Evolutionary conservation across 2,113 vertebrate species (phyloP), one percentile per base, ranked within the genome.

Genomic region (Otocyon megalotis): DNA sequence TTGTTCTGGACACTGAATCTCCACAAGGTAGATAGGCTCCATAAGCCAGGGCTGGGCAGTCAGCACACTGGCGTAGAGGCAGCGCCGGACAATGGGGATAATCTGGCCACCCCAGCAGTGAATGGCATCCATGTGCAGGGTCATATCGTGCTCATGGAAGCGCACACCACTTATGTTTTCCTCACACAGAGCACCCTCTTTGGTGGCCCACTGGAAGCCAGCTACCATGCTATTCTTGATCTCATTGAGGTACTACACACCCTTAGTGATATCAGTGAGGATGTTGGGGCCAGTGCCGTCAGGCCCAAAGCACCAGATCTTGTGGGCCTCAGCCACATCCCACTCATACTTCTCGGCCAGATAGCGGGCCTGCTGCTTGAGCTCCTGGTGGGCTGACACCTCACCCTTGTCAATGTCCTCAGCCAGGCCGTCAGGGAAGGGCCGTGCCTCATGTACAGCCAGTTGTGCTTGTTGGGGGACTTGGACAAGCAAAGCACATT

Each of bases 191-290:
- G 99, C 99, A 0, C 99, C 99, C 99, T 99, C 99, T 97, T 99
- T 99, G 0, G 99, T 99, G 1, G 99, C 99, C 99, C 99, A 99
- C 99, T 99, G 99, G 98, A 99, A 99, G 12, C 99, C 99, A 0
- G 99, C 99, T 92, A 99, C 99, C 96, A 99, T 99, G 0, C 99
- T 99, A 97, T 99, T 99, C 99, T 99, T 99, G 98, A 99, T 99
- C 98, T 99, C 99, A 0, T 99, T 99, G 35, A 99, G 99, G 98
- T 99, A 99, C 98, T 99, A 99, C 97, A 99, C 99, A 1, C 99
- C 99, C 98, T 99, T 99, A 98, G 99, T 99, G 95, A 99, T 99
- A 4, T 99, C 99, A 0, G 99, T 99, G 93, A 99, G 98, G 87
- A 99, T 95, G 98, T 99, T 99, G 97, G 99, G 99, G 2, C 99